Evolutionary conservation across 2,113 vertebrate genomes (phyloP).

Genomic region (Callipepla squamata): DNA sequence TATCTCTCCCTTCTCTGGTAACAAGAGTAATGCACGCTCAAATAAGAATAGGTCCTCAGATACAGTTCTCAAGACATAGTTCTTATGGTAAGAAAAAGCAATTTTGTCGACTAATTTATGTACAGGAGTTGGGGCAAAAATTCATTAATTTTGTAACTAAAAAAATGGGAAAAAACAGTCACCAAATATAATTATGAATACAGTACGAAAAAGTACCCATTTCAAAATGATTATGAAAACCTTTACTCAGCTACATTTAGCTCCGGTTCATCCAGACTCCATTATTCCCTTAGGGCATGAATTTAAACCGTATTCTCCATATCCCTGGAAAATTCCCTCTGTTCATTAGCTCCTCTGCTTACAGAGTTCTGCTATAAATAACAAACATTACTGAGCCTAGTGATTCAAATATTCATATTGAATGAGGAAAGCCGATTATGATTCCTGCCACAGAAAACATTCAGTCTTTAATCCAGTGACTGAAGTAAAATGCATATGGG

Average conservation of each 20-base stretch:
- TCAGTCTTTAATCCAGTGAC: neutral
- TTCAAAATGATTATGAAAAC: neutral
- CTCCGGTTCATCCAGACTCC: neutral
- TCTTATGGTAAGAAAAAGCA: neutral
- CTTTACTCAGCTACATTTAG: neutral
- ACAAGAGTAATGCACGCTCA: neutral
- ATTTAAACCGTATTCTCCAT: slow-evolving; percentile 1
- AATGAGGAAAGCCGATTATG: neutral
- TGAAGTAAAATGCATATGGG: neutral
- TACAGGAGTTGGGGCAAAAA: neutral
- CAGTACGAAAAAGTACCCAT: neutral
- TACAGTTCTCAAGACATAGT: neutral
- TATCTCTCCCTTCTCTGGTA: neutral
- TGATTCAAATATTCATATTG: neutral
- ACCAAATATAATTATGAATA: neutral
- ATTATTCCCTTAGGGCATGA: neutral
- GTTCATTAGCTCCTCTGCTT: neutral
- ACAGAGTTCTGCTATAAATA: neutral
- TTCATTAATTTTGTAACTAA: neutral
- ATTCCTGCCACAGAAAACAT: neutral
- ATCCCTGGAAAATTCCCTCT: neutral
- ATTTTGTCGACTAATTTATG: neutral
- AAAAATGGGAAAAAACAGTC: neutral
- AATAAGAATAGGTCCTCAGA: neutral
- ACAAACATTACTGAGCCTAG: neutral